A percentile compares a stretch with the other conserved stretches of the same genome.
phyloP scores from a whole-genome alignment of 2,797 vertebrate species.

The Lutjanus campechanus region DNA sequence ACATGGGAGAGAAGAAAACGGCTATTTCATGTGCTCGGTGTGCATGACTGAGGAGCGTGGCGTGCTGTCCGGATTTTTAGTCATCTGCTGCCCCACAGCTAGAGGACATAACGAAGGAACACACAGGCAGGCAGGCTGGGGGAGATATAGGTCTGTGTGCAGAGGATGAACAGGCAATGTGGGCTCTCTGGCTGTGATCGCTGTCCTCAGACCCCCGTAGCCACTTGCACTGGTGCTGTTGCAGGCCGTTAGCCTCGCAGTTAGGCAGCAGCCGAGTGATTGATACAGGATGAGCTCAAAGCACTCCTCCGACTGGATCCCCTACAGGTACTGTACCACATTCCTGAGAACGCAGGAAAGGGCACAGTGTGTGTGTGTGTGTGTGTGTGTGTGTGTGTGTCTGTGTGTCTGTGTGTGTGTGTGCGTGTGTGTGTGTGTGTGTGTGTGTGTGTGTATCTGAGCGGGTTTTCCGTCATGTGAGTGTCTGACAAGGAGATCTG shows the following conservation, averaged over 20 bases:
- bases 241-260: constrained; percentile 79
- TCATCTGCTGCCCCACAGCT: constrained; percentile 55
- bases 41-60: constrained; percentile 59
- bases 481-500: constrained; percentile 38
- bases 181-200: constrained; percentile 81
- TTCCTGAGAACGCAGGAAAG: constrained; percentile 49
- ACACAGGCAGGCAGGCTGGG: constrained; percentile 50
- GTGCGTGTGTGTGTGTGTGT: constrained; percentile 36
- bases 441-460: constrained; percentile 37
- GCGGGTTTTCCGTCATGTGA: constrained; percentile 37
- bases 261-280: constrained; percentile 77
- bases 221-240: constrained; percentile 70
- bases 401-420: constrained; percentile 39
- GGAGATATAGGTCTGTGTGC: constrained; percentile 65
- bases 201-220: constrained; percentile 78
- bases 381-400: constrained; percentile 31
- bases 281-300: constrained; percentile 95
- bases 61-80: constrained; percentile 63
- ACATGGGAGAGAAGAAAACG: constrained; percentile 71
- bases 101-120: constrained; percentile 57
- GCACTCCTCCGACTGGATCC: constrained; percentile 98
- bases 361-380: constrained; percentile 43
- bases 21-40: constrained; percentile 63
- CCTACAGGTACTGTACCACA: constrained; percentile 92
- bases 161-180: constrained; percentile 84